Percentiles rank a stretch among this genome's conserved stretches.
phyloP scores from a whole-genome alignment of 2,797 vertebrate genomes.

The Buphagus erythrorhynchus region DNA sequence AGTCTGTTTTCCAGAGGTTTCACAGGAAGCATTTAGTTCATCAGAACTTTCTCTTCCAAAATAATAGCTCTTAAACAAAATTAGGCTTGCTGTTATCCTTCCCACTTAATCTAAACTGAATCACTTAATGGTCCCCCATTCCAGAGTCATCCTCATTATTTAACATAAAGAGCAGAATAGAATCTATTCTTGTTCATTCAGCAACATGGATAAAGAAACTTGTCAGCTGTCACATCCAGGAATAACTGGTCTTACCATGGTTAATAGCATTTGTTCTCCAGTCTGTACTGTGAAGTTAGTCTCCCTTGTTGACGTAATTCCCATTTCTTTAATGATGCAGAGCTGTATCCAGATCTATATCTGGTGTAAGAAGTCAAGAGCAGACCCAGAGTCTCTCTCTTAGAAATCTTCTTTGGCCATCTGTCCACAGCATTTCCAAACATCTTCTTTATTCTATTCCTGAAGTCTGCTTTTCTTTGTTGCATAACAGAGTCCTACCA shows the following conservation, averaged over 20 bases:
- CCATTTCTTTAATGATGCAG: constrained; percentile 1
- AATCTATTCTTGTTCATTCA: neutral
- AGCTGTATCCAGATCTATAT: neutral
- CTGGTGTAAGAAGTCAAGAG: neutral
- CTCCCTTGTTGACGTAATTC: neutral
- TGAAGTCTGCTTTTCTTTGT: neutral
- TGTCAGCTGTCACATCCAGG: neutral
- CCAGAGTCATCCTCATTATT: neutral
- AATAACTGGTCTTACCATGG: neutral
- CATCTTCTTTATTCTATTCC: neutral
- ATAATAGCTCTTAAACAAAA: neutral
- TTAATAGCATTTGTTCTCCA: constrained; percentile 15
- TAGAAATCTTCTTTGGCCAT: neutral
- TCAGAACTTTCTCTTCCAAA: neutral
- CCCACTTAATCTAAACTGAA: neutral
- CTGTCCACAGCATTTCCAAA: neutral
- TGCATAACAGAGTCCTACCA: neutral
- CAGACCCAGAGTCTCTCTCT: neutral
- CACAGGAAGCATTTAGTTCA: neutral
- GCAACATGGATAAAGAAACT: neutral
- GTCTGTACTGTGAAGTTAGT: neutral
- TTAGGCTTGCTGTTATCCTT: neutral
- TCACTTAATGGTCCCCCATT: neutral
- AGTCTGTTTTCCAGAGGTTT: neutral
- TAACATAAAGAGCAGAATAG: neutral